Conservation (phyloP, 2,113 vertebrate genomes). For the Pseudorectes ferrugineus region DNA sequence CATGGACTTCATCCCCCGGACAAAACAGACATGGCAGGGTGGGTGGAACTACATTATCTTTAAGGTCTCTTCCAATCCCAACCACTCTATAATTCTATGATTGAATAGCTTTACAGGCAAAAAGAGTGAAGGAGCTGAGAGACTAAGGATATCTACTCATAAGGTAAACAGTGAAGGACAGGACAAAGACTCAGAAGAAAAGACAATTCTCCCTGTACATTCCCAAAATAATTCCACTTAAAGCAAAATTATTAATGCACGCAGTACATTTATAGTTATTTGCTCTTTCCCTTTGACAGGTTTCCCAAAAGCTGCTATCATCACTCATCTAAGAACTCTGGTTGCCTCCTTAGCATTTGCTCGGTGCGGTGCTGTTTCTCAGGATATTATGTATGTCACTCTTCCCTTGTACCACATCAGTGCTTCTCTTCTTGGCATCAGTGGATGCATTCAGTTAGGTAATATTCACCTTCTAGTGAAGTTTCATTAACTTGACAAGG, state of each 20-base stretch:
- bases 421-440: background rate
- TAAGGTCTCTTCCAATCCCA: background rate
- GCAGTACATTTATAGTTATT: background rate
- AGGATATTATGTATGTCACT: background rate
- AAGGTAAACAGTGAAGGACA: background rate
- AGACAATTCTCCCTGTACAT: background rate
- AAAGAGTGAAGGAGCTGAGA: background rate
- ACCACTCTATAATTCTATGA: background rate
- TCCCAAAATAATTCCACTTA: background rate
- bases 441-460: background rate
- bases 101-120: background rate
- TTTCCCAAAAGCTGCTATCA: background rate
- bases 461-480: background rate
- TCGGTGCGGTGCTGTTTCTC: background rate
- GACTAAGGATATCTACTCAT: background rate
- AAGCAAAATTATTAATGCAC: background rate
- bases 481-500: background rate
- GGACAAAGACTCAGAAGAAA: background rate
- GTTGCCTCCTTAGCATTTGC: background rate
- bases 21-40: rapidly evolving
- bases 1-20: background rate
- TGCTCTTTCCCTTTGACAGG: background rate
- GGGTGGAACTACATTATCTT: background rate
- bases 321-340: background rate
- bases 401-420: background rate